These are phyloP conservation scores for Papilio polytes DNA, from an alignment of 1,140 invertebrate species.

Conservation along the genomic window DNA sequence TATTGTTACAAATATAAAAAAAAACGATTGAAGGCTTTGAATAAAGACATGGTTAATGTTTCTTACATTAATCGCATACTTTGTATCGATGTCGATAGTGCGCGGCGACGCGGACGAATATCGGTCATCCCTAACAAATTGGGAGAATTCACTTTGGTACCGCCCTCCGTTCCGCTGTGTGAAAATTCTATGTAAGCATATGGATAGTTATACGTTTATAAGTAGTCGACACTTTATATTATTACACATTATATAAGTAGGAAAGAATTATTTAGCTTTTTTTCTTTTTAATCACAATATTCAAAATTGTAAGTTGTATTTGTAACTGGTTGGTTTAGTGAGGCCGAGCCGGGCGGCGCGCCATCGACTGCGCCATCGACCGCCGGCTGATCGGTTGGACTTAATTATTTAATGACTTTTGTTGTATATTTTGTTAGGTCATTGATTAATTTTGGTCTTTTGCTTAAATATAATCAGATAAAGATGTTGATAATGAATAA, in stretches of 20 bases:
- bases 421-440: constrained; percentile 84
- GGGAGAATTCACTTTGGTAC: constrained; percentile 5
- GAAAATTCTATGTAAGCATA: constrained; percentile 81
- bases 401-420: constrained; percentile 84
- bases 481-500: constrained; percentile 80
- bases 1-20: constrained; percentile 21
- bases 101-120: background rate
- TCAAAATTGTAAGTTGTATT: constrained; percentile 83
- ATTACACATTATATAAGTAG: constrained; percentile 83
- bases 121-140: constrained; percentile 13
- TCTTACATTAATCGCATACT: background rate
- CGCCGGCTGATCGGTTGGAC: constrained; percentile 72
- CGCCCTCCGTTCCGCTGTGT: constrained; percentile 65
- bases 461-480: constrained; percentile 78
- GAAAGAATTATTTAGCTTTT: constrained; percentile 82
- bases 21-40: background rate
- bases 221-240: constrained; percentile 84
- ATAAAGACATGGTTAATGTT: constrained; percentile 26
- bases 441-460: constrained; percentile 83
- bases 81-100: background rate
- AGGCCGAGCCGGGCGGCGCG: constrained; percentile 62
- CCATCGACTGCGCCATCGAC: constrained; percentile 65
- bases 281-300: constrained; percentile 82
- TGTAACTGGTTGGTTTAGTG: constrained; percentile 77
- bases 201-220: constrained; percentile 81